Evolutionary conservation across 1,140 invertebrate species (phyloP).

Genomic region (Holotrichia oblita): DNA sequence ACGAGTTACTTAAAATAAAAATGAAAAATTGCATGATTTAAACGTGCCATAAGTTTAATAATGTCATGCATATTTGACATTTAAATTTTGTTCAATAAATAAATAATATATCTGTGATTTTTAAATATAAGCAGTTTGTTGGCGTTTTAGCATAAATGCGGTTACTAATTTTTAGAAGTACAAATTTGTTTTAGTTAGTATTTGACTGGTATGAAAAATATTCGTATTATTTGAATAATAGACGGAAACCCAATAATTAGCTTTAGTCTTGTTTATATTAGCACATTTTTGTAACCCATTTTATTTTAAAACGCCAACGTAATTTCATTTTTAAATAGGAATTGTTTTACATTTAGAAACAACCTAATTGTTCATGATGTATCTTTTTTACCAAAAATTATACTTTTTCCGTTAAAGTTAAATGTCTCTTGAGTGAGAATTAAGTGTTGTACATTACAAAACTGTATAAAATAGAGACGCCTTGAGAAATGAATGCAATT

Average conservation of each 20-base stretch:
- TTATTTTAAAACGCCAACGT: neutral
- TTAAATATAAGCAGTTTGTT: slow-evolving; percentile 11
- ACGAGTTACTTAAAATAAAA: too few relatives aligned
- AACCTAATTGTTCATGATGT: neutral
- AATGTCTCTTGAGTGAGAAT: neutral
- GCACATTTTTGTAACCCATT: neutral
- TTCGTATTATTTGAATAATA: neutral
- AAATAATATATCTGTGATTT: slow-evolving; percentile 21
- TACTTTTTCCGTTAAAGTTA: neutral
- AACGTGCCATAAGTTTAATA: slow-evolving; percentile 4
- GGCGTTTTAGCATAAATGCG: slow-evolving; percentile 5
- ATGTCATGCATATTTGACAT: neutral
- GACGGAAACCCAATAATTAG: neutral
- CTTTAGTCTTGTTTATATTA: neutral
- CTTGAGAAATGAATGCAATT: neutral
- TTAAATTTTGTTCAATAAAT: neutral
- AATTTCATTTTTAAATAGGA: slow-evolving; percentile 1
- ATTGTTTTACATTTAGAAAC: neutral
- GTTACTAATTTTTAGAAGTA: slow-evolving; percentile 7
- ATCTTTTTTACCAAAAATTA: neutral
- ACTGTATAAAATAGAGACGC: slow-evolving; percentile 24
- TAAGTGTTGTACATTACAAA: slow-evolving; percentile 23
- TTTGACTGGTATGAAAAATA: neutral
- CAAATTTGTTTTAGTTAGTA: slow-evolving; percentile 9
- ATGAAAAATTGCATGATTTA: neutral